Evolutionary conservation across 2,888 invertebrate species (phyloP), one percentile per base, ranked within the genome.

Genomic region (Thereva nobilitata): DNA sequence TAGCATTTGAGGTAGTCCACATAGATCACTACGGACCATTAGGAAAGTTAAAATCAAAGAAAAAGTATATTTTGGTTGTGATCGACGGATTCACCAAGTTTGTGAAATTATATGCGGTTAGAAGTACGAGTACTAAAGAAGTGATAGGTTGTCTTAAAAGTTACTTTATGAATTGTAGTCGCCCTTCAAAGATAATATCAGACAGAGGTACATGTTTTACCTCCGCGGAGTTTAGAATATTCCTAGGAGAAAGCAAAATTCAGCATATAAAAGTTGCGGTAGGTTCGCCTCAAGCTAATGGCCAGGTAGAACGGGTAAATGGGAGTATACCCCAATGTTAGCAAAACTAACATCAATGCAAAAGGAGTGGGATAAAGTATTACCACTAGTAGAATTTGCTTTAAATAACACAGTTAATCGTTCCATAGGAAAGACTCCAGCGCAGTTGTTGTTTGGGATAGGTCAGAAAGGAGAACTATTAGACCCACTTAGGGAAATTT

Each of bases 71-170:
- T 8, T 38, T 69, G 1, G 44, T 66, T 35, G 44, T 69, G 1
- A 53, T 70, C 5, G 64, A 69, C 44, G 68, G 44, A 4, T 70
- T 68, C 49, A 70, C 65, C 8, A 69, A 70, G 64, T 71, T 70
- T 57, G 56, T 68, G 1, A 67, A 57, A 42, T 44, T 71, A 8
- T 70, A 54, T 47, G 10, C 68, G 1, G 52, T 54, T 6, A 67
- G 49, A 23, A 49, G 57, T 10, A 65, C 66, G 4, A 57, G 40
- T 72, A 71, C 75, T 2, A 69, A 69, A 59, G 72, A 71, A n/a
- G 75, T 74, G 0, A 71, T 77, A 41, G 70, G 63, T 54, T 68
- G 70, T 5, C 44, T 80, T 8, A 63, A 72, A 53, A 71, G 37
- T 7, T 74, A 72, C 53, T 73, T 72, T 35, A 54, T 64, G 12